Evolutionary conservation across 1,140 invertebrate species (phyloP), one percentile per base, ranked within the genome.

Genomic region (Brachionus plicatilis): DNA sequence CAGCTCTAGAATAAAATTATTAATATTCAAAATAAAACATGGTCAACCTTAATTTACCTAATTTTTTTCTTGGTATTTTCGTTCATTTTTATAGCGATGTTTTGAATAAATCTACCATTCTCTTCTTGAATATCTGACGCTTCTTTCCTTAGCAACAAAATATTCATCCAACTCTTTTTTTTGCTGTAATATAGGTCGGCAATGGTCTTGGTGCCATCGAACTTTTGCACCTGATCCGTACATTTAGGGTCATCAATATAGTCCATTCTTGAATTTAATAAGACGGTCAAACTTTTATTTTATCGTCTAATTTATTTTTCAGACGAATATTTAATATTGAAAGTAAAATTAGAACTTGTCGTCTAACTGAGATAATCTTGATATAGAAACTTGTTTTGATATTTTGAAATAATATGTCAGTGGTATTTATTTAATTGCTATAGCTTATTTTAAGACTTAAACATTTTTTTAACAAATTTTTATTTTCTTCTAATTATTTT

Each of bases 331-430:
- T 68, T 37, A 33, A 29, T 33, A 68, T 41, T 68, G 6, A 33
- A 41, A 33, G 33, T 14, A 43, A 72, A 72, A 72, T 17, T 20
- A 72, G 68, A 72, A 37, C n/a, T 43, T 60, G 12, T 72, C 41
- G 68, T 76, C 72, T 50, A 50, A 29, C 72, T 76, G 72, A 76
- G 72, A 76, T 76, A 76, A 76, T 76, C 72, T 76, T 76, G 72
- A 27, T 76, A 60, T 60, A 24, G 53, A 60, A 60, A 60, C 53
- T 60, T 60, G 53, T 60, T 60, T 60, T 60, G 17, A 60, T 60
- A 60, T 60, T 60, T 60, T 60, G n/a, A 60, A 60, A 60, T 60
- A 60, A 60, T 60, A 60, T 60, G 53, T 60, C 53, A 60, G 53
- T 60, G 53, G 53, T 60, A 60, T 60, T 60, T 60, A 60, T 60